Evolutionary conservation across 2,113 vertebrate species (phyloP).

Genomic region (Peucedramus taeniatus): DNA sequence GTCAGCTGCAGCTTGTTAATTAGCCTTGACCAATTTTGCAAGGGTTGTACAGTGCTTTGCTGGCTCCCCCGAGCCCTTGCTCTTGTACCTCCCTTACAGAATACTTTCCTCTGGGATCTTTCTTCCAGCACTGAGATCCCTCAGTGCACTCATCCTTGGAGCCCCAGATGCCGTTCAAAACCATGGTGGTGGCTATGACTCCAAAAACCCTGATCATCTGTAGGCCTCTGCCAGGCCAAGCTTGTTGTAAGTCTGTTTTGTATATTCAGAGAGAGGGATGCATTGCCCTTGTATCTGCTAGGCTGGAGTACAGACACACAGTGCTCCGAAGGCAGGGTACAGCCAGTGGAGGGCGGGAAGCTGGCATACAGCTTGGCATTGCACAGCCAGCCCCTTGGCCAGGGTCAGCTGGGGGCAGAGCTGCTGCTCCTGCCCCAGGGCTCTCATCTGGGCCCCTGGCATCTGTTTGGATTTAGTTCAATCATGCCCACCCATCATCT

Average conservation of each 20-base stretch:
- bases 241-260: neutral
- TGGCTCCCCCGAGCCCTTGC: neutral
- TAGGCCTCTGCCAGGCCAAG: neutral
- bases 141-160: fast-evolving
- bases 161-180: neutral
- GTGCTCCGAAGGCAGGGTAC: fast-evolving
- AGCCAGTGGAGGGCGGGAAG: fast-evolving
- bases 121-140: neutral
- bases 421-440: neutral
- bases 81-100: neutral
- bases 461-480: neutral
- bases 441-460: neutral
- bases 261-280: neutral
- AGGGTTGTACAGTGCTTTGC: neutral
- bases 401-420: neutral
- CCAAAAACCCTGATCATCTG: neutral
- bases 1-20: constrained; percentile 20
- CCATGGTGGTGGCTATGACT: fast-evolving
- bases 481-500: fast-evolving
- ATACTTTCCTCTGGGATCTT: neutral
- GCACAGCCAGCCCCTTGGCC: neutral
- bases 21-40: neutral
- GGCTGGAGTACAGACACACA: fast-evolving
- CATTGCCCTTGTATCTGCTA: neutral
- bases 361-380: neutral